Percentiles rank a stretch among this genome's conserved stretches.
phyloP scores from a whole-genome alignment of 2,113 vertebrate species.

The Cettia cetti region DNA sequence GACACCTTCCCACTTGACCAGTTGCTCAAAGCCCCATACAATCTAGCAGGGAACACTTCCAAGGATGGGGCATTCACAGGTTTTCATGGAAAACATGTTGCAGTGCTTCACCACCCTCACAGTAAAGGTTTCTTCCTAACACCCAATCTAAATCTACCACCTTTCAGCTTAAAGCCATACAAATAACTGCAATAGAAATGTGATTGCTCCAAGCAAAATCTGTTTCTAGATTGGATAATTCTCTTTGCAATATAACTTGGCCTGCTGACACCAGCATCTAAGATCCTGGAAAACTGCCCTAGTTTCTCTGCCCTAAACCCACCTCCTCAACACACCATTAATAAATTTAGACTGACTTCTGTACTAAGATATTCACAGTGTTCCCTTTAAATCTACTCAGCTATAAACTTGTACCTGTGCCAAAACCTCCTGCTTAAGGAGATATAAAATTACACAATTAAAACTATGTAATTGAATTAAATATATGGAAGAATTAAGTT shows the following conservation, averaged over 20 bases:
- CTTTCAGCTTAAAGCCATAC: not conserved
- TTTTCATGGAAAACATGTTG: not conserved
- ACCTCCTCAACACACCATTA: not conserved
- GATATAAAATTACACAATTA: not conserved
- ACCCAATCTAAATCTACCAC: not conserved
- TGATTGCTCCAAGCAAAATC: not conserved
- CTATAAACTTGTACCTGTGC: not conserved
- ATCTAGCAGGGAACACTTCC: not conserved
- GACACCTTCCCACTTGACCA: not conserved
- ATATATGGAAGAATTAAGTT: not conserved
- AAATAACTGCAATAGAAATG: not conserved
- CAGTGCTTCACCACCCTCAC: not conserved
- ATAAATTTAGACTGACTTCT: not conserved
- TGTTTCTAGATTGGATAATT: not conserved
- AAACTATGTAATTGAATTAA: slow-evolving; percentile 11
- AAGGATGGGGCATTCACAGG: no score
- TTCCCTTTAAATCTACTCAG: not conserved
- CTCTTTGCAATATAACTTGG: not conserved
- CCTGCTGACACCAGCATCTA: not conserved
- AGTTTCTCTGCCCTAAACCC: not conserved
- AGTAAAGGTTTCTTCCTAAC: not conserved
- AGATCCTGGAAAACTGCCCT: not conserved
- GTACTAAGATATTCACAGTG: not conserved
- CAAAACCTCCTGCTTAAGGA: not conserved
- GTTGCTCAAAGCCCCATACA: not conserved